Evolutionary conservation across 92 coral and sea anemone species (phyloP), one percentile per base, ranked within the genome.

Genomic region (Zoanthus sociatus): DNA sequence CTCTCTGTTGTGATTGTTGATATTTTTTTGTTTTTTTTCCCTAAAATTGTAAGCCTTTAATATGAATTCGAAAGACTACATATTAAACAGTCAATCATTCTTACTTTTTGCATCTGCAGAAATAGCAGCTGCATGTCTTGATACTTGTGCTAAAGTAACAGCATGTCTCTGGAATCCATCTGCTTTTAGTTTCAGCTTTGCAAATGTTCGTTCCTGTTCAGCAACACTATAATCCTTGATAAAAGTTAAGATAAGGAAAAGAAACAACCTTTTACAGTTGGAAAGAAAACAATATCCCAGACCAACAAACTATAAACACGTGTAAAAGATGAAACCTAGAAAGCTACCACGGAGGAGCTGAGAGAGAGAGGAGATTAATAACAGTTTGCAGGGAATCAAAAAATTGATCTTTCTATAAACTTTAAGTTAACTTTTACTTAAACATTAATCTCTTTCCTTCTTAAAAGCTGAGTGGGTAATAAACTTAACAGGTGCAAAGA

Each of bases 71-170:
- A 54, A 54, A 15, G 9, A 9, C 9, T 54, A 9, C 2, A 54
- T 54, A 14, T 58, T 18, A 58, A 37, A 37, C 2, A 37, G 42
- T 37, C 4, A 76, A 74, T 3, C 9, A 11, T 26, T 83, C 98
- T 90, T 84, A 94, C 98, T 91, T 78, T 88, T 87, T 18, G 92
- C 84, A 85, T 97, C 98, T 48, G 96, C 96, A 15, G 99, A 94
- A 10, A 97, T 73, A 0, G 99, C 91, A 2, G 99, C 96, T 77
- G 98, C 98, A 71, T 97, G 95, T 70, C 83, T 92, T 6, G 99
- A 82, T 2, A 94, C 96, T 77, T 93, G 92, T 6, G 92, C 83
- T 32, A 95, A 86, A 48, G 71, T 92, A 7, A 86, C 71, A 4
- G 94, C 93, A 73, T 95, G 94, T 77, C 84, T 85, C 54, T 87